A percentile compares a stretch with the other conserved stretches of the same genome.
phyloP scores from a whole-genome alignment of 2,797 vertebrate species.

The Mus spretus region DNA sequence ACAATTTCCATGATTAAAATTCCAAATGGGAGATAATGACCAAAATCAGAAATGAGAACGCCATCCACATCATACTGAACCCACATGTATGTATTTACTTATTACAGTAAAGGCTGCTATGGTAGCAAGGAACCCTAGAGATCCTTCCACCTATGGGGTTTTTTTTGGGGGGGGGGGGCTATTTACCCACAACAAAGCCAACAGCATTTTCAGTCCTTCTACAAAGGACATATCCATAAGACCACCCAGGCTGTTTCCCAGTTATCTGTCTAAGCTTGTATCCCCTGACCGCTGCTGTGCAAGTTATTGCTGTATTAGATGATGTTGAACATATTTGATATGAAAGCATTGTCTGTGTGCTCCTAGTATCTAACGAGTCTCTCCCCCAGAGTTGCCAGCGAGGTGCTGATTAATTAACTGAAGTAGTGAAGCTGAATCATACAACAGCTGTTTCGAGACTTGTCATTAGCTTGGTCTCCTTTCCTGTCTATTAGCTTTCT shows the following conservation, averaged over 20 bases:
- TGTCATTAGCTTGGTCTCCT: slow-evolving; percentile 90
- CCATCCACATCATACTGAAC: not conserved
- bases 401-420: slow-evolving; percentile 94
- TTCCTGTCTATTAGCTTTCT: slow-evolving; percentile 89
- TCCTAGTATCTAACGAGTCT: slow-evolving; percentile 90
- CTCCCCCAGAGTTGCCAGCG: slow-evolving; percentile 91
- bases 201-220: slow-evolving; percentile 44
- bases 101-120: slow-evolving; percentile 37
- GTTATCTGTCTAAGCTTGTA: slow-evolving; percentile 71
- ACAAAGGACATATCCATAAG: slow-evolving; percentile 48
- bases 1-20: slow-evolving; percentile 73
- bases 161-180: slow-evolving; percentile 8
- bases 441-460: slow-evolving; percentile 91
- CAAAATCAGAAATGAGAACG: slow-evolving; percentile 74
- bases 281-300: slow-evolving; percentile 85
- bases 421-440: slow-evolving; percentile 91
- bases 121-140: not conserved
- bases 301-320: slow-evolving; percentile 86
- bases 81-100: slow-evolving; percentile 28
- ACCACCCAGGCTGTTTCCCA: slow-evolving; percentile 75
- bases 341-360: slow-evolving; percentile 91
- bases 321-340: slow-evolving; percentile 91
- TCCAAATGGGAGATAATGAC: slow-evolving; percentile 62
- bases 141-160: slow-evolving; percentile 47
- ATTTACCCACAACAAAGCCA: slow-evolving; percentile 78